phyloP scores from a whole-genome alignment of 2,113 vertebrate genomes.

The Syngnathus scovelli region DNA sequence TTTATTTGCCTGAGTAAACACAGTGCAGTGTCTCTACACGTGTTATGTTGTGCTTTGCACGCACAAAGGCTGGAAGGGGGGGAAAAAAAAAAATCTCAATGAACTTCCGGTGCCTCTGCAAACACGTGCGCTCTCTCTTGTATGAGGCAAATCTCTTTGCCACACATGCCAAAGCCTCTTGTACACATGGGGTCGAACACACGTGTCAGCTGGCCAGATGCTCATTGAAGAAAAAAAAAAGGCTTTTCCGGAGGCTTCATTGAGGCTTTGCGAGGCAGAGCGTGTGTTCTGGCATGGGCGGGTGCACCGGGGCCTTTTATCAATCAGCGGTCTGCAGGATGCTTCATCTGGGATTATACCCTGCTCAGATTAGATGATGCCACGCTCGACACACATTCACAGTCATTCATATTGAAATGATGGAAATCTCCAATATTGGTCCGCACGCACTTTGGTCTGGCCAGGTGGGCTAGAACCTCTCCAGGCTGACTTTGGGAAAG shows the following conservation, averaged over 20 bases:
- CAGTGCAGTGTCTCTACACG: no score
- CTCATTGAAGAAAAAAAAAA: constrained; percentile 51
- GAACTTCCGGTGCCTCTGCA: constrained; percentile 18
- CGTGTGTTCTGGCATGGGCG: constrained; percentile 26
- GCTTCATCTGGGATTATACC: constrained; percentile 48
- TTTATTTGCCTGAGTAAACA: no score
- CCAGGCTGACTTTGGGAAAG: no score
- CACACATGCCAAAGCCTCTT: constrained; percentile 41
- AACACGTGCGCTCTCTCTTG: constrained; percentile 27
- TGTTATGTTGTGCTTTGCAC: no score
- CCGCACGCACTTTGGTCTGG: not conserved
- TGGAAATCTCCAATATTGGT: not conserved
- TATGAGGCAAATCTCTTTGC: constrained; percentile 46
- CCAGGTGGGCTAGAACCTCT: no score
- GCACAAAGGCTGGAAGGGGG: no score
- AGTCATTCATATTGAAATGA: constrained; percentile 2
- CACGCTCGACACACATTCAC: constrained; percentile 8
- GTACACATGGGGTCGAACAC: constrained; percentile 14
- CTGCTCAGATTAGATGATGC: constrained; percentile 45
- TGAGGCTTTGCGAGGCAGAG: constrained; percentile 39
- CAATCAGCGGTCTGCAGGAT: constrained; percentile 49
- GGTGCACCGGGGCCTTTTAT: constrained; percentile 46
- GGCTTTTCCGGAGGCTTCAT: constrained; percentile 35
- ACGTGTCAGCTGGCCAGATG: constrained; percentile 49
- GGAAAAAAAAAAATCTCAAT: constrained; percentile 32